Conservation (phyloP, 2,888 invertebrate genomes). For the Keiferia lycopersicella region DNA sequence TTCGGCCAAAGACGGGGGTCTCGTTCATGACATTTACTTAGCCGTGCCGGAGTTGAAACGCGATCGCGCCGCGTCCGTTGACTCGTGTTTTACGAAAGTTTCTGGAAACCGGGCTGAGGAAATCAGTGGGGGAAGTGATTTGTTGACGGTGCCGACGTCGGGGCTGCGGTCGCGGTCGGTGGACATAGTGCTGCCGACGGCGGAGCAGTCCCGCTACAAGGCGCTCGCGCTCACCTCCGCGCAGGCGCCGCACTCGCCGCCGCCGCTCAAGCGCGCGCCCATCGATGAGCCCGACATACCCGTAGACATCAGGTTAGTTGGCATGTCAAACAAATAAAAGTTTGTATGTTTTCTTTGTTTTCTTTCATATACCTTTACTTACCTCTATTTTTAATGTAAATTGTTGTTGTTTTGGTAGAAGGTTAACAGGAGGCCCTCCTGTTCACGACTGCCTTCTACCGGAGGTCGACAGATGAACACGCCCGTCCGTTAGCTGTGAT, state of each 20-base stretch:
- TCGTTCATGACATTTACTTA: conserved; percentile 87
- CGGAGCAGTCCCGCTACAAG: conserved; percentile 91
- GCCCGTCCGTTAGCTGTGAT: too few species aligned
- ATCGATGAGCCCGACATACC: conserved; percentile 44
- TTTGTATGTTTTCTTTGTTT: conserved; percentile 38
- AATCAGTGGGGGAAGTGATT: conserved; percentile 82
- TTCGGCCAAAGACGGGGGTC: conserved; percentile 58
- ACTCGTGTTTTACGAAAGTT: conserved; percentile 91
- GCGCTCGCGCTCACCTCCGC: conserved; percentile 87
- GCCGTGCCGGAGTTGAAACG: conserved; percentile 92
- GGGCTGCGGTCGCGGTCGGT: conserved; percentile 90
- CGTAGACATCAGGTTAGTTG: conserved; percentile 65
- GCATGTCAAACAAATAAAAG: conserved; percentile 33
- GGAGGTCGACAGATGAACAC: too few species aligned
- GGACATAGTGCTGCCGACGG: conserved; percentile 93
- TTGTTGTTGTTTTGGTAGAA: too few species aligned
- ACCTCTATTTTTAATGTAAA: too few species aligned
- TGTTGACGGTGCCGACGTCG: conserved; percentile 86
- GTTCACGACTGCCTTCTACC: too few species aligned
- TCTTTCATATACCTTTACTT: conserved; percentile 23
- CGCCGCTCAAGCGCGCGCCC: conserved; percentile 46
- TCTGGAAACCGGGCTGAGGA: conserved; percentile 87
- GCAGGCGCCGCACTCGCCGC: conserved; percentile 45
- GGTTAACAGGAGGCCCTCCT: too few species aligned
- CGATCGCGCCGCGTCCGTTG: conserved; percentile 93